Evolutionary conservation across 2,113 vertebrate species (phyloP), one percentile per base, ranked within the genome.

Genomic region (Halichoeres trimaculatus): DNA sequence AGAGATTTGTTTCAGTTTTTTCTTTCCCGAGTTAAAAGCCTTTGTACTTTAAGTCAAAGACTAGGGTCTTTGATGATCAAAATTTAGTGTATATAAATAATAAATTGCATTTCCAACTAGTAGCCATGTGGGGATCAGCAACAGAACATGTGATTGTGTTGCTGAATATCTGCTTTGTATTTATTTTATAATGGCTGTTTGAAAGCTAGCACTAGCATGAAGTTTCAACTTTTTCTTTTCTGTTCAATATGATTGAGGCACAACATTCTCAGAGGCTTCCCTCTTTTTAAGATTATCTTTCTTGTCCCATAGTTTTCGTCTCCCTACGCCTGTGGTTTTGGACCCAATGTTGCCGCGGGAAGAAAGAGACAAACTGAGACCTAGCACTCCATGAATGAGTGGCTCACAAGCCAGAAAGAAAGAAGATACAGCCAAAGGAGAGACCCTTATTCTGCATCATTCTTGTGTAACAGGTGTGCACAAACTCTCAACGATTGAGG

Each of bases 311-410:
- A 89, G 90, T 83, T 89, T 90, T 80, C 83, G 51, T 89, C 76
- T 45, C 73, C 62, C 70, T 59, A 47, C 66, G 82, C 66, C 72
- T 56, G 59, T 67, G 71, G 74, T 76, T 90, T 83, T 76, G 85
- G 92, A 90, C 83, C 92, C 90, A 83, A 94, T 95, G 93, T 94
- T 88, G 92, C 90, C 89, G 76, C 89, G 43, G 76, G 80, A 92
- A 86, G 89, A 89, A 88, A 85, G 67, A 58, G 87, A 86, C 86
- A 87, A 89, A 84, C 87, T 84, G 88, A 92, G 88, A 90, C 69
- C 57, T 62, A 86, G 73, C 71, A 71, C 83, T 87, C 89, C 62
- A 61, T 92, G 85, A 94, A 86, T 86, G 85, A 86, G 86, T 87
- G 80, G 75, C 62, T 59, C 51, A 51, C 59, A 58, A 77, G 69